A percentile compares a stretch with the other conserved stretches of the same genome.
phyloP scores from a whole-genome alignment of 2,797 vertebrate genomes.

The Nothura maculosa region DNA sequence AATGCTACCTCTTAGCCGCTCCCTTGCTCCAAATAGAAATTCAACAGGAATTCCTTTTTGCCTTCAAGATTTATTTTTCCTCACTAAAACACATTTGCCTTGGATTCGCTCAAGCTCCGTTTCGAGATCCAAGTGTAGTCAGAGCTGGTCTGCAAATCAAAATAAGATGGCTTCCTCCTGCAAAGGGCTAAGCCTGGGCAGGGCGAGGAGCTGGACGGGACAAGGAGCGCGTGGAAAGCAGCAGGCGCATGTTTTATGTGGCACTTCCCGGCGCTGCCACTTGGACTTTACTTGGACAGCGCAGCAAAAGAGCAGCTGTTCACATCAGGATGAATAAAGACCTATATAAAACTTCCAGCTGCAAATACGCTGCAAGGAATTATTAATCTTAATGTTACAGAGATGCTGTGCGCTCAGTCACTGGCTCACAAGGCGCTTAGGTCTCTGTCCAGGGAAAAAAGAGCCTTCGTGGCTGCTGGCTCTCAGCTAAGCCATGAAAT shows the following conservation, averaged over 20 bases:
- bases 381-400: conserved; percentile 71
- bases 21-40: not conserved
- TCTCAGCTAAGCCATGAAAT: conserved; percentile 7
- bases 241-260: conserved; percentile 65
- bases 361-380: conserved; percentile 58
- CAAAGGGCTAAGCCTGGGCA: not conserved
- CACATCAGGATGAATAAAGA: conserved; percentile 68
- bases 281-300: conserved; percentile 54
- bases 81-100: conserved; percentile 20
- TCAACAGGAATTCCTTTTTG: conserved; percentile 2
- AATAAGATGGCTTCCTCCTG: conserved; percentile 3
- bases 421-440: conserved; percentile 46
- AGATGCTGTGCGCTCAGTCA: conserved; percentile 47
- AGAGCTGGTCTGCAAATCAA: conserved; percentile 17
- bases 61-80: conserved; percentile 21
- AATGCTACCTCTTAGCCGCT: not conserved
- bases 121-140: conserved; percentile 28
- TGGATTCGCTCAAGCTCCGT: not conserved
- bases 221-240: conserved; percentile 34
- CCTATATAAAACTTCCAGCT: conserved; percentile 71
- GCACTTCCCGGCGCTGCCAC: conserved; percentile 62
- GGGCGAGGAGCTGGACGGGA: not conserved
- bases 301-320: conserved; percentile 69
- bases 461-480: conserved; percentile 56
- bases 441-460: conserved; percentile 30